Evolutionary conservation across 2,113 vertebrate genomes (phyloP).

Genomic region (Pangasianodon gigas): DNA sequence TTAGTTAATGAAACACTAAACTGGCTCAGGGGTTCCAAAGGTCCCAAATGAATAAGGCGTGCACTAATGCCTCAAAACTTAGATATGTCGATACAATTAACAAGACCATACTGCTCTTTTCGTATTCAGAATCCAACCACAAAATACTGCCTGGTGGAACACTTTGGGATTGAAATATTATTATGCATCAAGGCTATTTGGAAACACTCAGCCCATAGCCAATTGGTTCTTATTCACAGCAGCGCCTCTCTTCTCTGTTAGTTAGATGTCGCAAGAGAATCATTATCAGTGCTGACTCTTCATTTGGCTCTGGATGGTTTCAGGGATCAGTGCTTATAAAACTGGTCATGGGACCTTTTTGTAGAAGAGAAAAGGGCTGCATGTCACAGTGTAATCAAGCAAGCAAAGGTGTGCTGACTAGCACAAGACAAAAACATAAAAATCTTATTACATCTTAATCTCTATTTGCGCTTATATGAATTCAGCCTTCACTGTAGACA

Average conservation of each 20-base stretch:
- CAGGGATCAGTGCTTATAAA: constrained; percentile 56
- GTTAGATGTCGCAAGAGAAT: constrained; percentile 51
- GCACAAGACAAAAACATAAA: background rate
- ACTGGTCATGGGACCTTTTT: constrained; percentile 34
- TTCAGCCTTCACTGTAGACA: background rate
- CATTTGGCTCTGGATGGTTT: constrained; percentile 47
- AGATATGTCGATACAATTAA: constrained; percentile 50
- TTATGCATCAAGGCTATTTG: constrained; percentile 52
- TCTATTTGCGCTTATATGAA: background rate
- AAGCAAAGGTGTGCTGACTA: constrained; percentile 14
- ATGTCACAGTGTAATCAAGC: background rate
- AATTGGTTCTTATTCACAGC: constrained; percentile 46
- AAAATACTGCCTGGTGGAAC: constrained; percentile 47
- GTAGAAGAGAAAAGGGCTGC: constrained; percentile 41
- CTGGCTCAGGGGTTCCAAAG: constrained; percentile 51
- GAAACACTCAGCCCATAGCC: constrained; percentile 47
- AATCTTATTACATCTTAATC: background rate
- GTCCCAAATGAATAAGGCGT: constrained; percentile 53
- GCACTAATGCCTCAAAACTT: constrained; percentile 41
- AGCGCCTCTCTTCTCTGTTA: constrained; percentile 45
- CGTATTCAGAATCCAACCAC: constrained; percentile 42
- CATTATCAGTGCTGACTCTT: constrained; percentile 52
- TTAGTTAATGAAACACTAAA: constrained; percentile 57
- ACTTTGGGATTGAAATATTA: constrained; percentile 44
- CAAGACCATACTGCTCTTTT: constrained; percentile 46